These are phyloP conservation scores for Drosophila jambulina DNA, from an alignment of 1,140 invertebrate species.

Conservation along the genomic window DNA sequence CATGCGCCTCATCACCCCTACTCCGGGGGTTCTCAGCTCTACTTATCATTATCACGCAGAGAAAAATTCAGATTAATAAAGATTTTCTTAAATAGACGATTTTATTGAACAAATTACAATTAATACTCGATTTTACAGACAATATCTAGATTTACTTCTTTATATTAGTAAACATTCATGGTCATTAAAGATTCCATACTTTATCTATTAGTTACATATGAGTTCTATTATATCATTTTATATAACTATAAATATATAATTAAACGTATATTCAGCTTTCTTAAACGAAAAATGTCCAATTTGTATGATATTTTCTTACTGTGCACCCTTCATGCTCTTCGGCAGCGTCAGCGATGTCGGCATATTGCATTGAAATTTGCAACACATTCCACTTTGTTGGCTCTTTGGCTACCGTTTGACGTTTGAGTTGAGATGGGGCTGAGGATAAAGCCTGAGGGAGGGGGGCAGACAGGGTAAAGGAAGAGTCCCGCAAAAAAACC, in stretches of 20 bases:
- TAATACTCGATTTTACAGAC: neutral
- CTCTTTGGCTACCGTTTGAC: constrained; percentile 77
- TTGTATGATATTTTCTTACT: neutral
- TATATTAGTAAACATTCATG: neutral
- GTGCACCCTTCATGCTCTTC: constrained; percentile 17
- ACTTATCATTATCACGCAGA: constrained; percentile 30
- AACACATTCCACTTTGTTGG: constrained; percentile 76
- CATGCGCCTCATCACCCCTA: constrained; percentile 27
- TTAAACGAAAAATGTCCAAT: fast-evolving
- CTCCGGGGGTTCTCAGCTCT: neutral
- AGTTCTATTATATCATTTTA: no score
- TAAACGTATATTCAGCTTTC: neutral
- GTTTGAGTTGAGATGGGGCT: constrained; percentile 51
- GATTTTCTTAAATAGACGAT: neutral
- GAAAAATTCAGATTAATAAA: neutral
- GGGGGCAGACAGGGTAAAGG: constrained; percentile 20
- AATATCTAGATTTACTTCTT: neutral
- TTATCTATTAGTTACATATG: no score
- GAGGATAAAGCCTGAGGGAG: constrained; percentile 6
- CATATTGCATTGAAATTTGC: constrained; percentile 80
- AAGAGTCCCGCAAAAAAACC: constrained; percentile 28
- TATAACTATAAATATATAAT: no score
- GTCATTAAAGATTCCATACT: neutral
- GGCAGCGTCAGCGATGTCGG: constrained; percentile 33
- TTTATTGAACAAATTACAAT: neutral